Conservation (phyloP, 1,140 invertebrate species). For the Anastatus disparis region DNA sequence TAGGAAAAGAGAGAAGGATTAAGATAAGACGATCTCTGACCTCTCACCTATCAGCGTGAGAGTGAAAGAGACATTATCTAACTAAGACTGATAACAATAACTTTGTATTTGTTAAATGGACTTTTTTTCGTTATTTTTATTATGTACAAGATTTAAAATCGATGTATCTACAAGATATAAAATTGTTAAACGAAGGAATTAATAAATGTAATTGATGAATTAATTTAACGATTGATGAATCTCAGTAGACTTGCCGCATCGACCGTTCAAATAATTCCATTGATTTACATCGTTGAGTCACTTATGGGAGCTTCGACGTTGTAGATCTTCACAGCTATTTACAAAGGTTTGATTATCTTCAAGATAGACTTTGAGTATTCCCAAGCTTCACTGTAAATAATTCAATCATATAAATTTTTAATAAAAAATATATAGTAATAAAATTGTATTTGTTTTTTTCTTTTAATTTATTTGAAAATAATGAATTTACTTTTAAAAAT, state of each 20-base stretch:
- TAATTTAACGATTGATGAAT: conserved; percentile 29
- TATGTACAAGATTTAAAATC: conserved; percentile 38
- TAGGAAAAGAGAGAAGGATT: conserved; percentile 40
- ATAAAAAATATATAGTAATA: conserved; percentile 1
- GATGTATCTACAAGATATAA: conserved; percentile 42
- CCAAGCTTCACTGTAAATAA: conserved; percentile 59
- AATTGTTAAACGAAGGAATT: conserved; percentile 35
- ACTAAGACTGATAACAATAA: conserved; percentile 16
- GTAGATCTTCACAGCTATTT: conserved; percentile 38
- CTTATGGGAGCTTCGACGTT: neutral
- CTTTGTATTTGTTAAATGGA: conserved; percentile 18
- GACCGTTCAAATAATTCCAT: conserved; percentile 31
- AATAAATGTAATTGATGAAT: conserved; percentile 22
- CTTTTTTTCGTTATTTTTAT: conserved; percentile 28
- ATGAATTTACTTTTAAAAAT: too few relatives aligned
- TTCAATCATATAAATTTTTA: conserved; percentile 16
- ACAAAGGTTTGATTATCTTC: conserved; percentile 58
- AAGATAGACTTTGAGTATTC: conserved; percentile 61
- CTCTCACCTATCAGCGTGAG: conserved; percentile 43
- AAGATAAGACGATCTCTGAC: conserved; percentile 48
- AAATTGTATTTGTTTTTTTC: neutral
- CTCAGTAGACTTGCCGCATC: conserved; percentile 1
- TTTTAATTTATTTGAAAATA: too few relatives aligned
- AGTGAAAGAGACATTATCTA: conserved; percentile 19
- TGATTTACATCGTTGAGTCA: conserved; percentile 27